phyloP scores from a whole-genome alignment of 2,113 vertebrate species.

The Semicossyphus pulcher region DNA sequence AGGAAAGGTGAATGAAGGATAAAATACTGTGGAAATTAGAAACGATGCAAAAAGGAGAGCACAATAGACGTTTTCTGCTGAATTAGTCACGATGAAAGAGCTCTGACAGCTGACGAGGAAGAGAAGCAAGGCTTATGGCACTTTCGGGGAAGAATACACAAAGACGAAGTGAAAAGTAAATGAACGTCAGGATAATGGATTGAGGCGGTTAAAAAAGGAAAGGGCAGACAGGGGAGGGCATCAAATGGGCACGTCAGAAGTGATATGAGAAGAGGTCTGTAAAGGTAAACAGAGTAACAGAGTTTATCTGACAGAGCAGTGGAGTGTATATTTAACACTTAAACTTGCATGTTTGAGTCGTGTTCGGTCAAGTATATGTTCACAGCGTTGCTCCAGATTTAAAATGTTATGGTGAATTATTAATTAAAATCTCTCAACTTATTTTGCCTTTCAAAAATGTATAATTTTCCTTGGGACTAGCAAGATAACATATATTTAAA shows the following conservation, averaged over 20 bases:
- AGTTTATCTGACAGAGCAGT: not conserved
- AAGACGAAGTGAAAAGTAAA: slow-evolving; percentile 13
- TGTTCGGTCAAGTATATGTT: not conserved
- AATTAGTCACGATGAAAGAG: slow-evolving; percentile 17
- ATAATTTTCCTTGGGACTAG: too few relatives aligned
- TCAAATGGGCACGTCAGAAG: not conserved
- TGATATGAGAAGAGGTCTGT: not conserved
- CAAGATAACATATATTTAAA: too few relatives aligned
- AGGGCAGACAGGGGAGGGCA: not conserved
- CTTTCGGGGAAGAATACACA: not conserved
- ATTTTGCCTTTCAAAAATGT: too few relatives aligned
- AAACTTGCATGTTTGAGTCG: not conserved
- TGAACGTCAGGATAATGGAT: slow-evolving; percentile 1
- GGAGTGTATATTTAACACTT: not conserved
- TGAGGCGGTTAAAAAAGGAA: not conserved
- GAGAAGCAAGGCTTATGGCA: not conserved
- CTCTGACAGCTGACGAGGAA: slow-evolving; percentile 14
- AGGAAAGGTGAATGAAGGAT: not conserved
- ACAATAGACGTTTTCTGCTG: not conserved
- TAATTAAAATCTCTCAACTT: too few relatives aligned
- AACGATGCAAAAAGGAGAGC: not conserved
- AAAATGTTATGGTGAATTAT: too few relatives aligned
- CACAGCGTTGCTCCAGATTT: not conserved
- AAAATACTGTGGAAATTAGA: slow-evolving; percentile 16
- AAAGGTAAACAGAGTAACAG: not conserved